Base-by-base conservation (phyloP, 2,113 vertebrate genomes). In the Peromyscus leucopus region DNA sequence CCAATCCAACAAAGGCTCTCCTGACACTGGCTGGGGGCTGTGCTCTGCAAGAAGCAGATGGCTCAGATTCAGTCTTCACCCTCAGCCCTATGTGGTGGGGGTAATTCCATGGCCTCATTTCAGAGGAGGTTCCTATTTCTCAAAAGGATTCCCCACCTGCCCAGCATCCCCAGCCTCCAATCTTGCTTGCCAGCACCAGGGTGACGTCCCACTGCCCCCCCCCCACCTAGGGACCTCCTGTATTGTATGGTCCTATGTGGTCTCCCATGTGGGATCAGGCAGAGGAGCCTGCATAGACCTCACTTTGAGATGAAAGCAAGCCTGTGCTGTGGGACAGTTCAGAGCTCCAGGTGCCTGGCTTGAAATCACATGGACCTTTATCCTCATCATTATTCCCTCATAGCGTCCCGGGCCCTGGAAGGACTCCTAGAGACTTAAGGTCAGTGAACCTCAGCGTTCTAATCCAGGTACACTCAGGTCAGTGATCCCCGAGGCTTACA, bases 111-210 rank as follows among this genome's bases (percentile, higher is more conserved):
- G 33, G 2, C 7, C 88, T 46, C 36, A 57, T 6, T 11, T 57
- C 3, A 0, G 0, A 21, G 16, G 3, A 6, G 31, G 0, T 4
- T 84, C 13, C 24, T 2, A 2, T 57, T 39, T 19, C 48, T 65
- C 36, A 2, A 2, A 59, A 5, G 6, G 33, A 46, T 63, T 11
- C 31, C 42, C 42, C 1, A 2, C 33, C 6, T 46, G 28, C 7
- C 55, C 61, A 42, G 72, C 82, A 42, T 26, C 26, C 33, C 67
- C 65, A 1, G 2, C 4, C 42, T 46, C 22, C 36, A 39, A 39
- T 7, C 55, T 39, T 42, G 5, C 55, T 39, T 36, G 6, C 51
- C 67, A n/a, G 22, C n/a, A 28, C 55, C 46, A 36, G 13, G 7
- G 1, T 3, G 26, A 26, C 42, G 5, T 72, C 61, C 26, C 17